These are phyloP conservation scores for Eueides isabella DNA, from an alignment of 1,140 invertebrate genomes.

Conservation along the genomic window DNA sequence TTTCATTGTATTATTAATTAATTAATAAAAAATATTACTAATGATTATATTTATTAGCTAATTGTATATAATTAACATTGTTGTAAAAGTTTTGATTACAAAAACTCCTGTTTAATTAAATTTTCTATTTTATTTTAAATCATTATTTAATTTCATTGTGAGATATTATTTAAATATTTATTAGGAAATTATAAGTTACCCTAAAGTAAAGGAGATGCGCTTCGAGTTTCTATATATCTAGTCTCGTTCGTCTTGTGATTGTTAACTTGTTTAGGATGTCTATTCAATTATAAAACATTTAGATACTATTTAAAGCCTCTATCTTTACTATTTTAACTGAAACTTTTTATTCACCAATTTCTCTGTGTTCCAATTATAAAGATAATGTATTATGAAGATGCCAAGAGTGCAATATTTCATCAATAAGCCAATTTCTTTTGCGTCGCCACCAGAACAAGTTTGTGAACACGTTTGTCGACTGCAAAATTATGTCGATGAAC, in stretches of 20 bases:
- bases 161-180: neutral
- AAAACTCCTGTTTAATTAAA: no score
- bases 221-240: neutral
- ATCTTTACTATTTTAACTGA: neutral
- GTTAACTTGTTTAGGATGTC: neutral
- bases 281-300: neutral
- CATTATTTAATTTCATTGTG: neutral
- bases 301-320: neutral
- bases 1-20: no score
- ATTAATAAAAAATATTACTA: no score
- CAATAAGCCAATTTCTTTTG: constrained; percentile 38
- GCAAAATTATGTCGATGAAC: constrained; percentile 31
- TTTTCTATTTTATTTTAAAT: no score
- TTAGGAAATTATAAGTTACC: neutral
- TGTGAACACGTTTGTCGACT: constrained; percentile 25
- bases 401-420: constrained; percentile 19
- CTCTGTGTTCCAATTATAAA: neutral
- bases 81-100: neutral
- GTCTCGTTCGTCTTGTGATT: neutral
- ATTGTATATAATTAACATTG: neutral
- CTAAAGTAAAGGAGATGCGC: neutral
- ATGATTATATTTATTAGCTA: no score
- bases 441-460: constrained; percentile 34
- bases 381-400: neutral
- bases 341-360: neutral